Evolutionary conservation across 2,113 vertebrate genomes (phyloP), one percentile per base, ranked within the genome.

Genomic region (Apodemus sylvaticus): DNA sequence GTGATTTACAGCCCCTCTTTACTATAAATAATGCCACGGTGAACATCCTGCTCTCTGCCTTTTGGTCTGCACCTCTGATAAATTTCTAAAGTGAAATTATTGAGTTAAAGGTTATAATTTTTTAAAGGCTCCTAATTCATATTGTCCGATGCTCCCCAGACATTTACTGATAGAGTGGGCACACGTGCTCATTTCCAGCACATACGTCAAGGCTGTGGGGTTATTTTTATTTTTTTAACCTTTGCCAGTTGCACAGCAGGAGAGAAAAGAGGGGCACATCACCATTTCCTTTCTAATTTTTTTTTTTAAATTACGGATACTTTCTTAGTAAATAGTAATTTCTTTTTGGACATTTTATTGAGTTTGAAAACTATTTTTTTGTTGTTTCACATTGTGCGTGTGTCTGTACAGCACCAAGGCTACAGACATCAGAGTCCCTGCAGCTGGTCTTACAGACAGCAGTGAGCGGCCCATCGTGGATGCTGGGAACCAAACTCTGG

Each of bases 61-160:
- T 88, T 95, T 82, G 42, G 93, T 94, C 71, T 70, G 68, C n/a
- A 79, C 94, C 85, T 74, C 89, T 96, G 96, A 96, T 94, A 96
- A 48, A 96, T 96, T 95, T 96, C 91, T 91, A 24, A 96, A 90
- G 81, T 82, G 94, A 95, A 96, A 97, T 95, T 90, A 96, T 83
- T 94, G 96, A 92, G 86, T 96, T 95, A 89, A 93, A 97, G 76
- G 96, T 78, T 93, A 95, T 79, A 90, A 89, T 97, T 94, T 95
- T 96, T 96, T 89, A 91, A 95, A 94, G 92, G 60, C 86, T 89
- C 86, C 93, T 97, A 96, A 95, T 95, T 97, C 94, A 95, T 39
- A 73, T 58, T 95, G 95, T 74, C 91, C 77, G 2, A 62, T 39
- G 64, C 9, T 95, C 83, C 8, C 26, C 60, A 36, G 89, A 70